phyloP scores from a whole-genome alignment of 1,140 invertebrate genomes.

The Rhagoletis pomonella region DNA sequence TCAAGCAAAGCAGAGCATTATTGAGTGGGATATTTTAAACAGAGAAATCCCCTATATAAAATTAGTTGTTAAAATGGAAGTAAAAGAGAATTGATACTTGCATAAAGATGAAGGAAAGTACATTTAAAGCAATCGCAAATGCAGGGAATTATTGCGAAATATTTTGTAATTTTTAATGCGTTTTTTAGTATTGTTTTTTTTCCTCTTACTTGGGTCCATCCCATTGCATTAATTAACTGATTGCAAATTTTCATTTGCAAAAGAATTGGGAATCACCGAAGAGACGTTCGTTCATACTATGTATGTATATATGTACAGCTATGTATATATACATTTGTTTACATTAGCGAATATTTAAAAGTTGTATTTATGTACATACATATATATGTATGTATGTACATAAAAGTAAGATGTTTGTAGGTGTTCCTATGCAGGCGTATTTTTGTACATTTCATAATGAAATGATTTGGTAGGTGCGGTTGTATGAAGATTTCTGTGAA shows the following conservation, averaged over 20 bases:
- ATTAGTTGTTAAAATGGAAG: background rate
- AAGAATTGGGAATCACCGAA: slow-evolving; percentile 3
- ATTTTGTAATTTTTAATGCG: background rate
- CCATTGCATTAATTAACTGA: background rate
- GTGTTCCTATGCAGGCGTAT: background rate
- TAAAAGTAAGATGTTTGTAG: background rate
- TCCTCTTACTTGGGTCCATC: background rate
- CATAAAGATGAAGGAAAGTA: background rate
- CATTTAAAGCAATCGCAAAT: background rate
- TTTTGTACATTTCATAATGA: background rate
- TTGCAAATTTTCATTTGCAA: background rate
- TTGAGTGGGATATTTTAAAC: background rate
- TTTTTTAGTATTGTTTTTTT: background rate
- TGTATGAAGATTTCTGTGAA: background rate
- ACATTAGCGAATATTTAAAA: no score
- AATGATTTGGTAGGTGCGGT: background rate
- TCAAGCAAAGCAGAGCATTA: background rate
- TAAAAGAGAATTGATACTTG: background rate
- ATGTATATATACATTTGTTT: no score
- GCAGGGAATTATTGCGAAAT: background rate
- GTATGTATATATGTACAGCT: background rate
- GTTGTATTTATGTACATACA: no score
- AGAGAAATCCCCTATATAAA: background rate
- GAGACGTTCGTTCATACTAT: background rate
- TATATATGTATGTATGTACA: background rate